A percentile compares a stretch with the other conserved stretches of the same genome.
Evolutionary conservation across 2,888 invertebrate species (phyloP).

Genomic region (Patella pellucida): DNA sequence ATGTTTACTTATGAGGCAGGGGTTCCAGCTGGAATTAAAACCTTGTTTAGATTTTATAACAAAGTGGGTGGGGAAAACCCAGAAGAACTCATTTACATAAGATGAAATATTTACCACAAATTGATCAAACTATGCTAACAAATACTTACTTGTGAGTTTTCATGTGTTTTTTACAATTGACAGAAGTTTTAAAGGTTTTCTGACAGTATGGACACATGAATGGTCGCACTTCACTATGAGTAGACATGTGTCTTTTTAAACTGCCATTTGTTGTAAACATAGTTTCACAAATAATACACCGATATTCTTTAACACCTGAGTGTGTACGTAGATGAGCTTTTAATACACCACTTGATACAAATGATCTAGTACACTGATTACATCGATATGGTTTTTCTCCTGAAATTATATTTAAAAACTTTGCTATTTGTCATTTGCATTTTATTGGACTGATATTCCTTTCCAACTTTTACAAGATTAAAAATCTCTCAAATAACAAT

Average conservation of each 20-base stretch:
- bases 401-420: conserved; percentile 24
- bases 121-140: not conserved
- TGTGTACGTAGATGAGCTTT: conserved; percentile 76
- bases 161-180: conserved; percentile 79
- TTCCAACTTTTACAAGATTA: too few species aligned
- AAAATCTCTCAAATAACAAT: too few species aligned
- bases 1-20: too few species aligned
- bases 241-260: conserved; percentile 83
- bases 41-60: too few species aligned
- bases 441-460: too few species aligned
- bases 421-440: too few species aligned
- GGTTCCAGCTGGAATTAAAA: too few species aligned
- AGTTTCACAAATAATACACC: conserved; percentile 78
- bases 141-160: conserved; percentile 73
- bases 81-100: too few species aligned
- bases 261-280: conserved; percentile 79
- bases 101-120: too few species aligned
- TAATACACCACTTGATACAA: conserved; percentile 75
- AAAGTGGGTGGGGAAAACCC: too few species aligned
- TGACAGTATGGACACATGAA: conserved; percentile 77
- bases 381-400: conserved; percentile 73
- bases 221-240: conserved; percentile 75
- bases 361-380: conserved; percentile 69
- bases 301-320: conserved; percentile 74
- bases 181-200: conserved; percentile 76